phyloP scores from a whole-genome alignment of 2,113 vertebrate genomes.

The Toxotes chatareus region DNA sequence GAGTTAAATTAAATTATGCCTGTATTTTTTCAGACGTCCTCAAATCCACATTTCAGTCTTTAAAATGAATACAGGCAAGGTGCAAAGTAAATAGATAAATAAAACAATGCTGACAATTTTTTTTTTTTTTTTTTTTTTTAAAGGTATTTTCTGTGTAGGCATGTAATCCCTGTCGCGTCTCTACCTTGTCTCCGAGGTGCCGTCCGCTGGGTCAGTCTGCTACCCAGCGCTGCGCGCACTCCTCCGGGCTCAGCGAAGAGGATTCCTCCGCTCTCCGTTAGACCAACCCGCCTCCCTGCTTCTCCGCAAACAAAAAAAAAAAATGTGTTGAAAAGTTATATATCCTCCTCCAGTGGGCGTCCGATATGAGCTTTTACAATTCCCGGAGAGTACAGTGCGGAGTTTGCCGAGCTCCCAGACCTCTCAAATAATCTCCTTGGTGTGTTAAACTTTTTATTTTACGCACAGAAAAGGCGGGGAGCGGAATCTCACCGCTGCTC shows the following conservation, averaged over 20 bases:
- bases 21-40: not conserved
- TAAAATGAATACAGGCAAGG: not conserved
- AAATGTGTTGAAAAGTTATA: slow-evolving; percentile 71
- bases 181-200: slow-evolving; percentile 73
- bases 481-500: slow-evolving; percentile 32
- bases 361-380: slow-evolving; percentile 35
- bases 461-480: slow-evolving; percentile 33
- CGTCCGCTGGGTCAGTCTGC: slow-evolving; percentile 61
- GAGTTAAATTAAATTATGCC: not conserved
- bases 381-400: slow-evolving; percentile 21
- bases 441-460: slow-evolving; percentile 67
- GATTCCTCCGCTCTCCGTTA: slow-evolving; percentile 57
- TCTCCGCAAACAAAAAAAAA: slow-evolving; percentile 16
- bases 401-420: slow-evolving; percentile 23
- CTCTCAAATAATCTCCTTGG: slow-evolving; percentile 41
- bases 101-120: not conserved
- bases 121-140: too few species aligned
- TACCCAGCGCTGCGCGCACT: slow-evolving; percentile 57
- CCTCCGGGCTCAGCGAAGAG: slow-evolving; percentile 44
- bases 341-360: slow-evolving; percentile 57
- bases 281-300: slow-evolving; percentile 8
- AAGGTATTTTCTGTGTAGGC: not conserved
- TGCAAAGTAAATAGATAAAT: not conserved
- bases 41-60: not conserved
- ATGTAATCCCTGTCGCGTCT: not conserved